Evolutionary conservation across 1,140 invertebrate species (phyloP).

Genomic region (Leptonema lineaticorne): DNA sequence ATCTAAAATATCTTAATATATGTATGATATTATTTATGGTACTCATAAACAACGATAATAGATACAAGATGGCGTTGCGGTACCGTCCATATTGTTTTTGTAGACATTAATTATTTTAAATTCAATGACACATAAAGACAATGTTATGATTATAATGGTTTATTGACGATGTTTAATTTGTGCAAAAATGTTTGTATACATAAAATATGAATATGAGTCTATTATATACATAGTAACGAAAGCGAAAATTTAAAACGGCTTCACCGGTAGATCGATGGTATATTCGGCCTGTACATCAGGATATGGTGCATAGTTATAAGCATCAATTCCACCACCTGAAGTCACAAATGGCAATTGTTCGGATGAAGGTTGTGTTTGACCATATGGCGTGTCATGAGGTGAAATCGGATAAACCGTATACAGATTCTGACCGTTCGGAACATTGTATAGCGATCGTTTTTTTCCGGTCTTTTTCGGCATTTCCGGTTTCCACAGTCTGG

Average conservation of each 20-base stretch:
- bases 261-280: constrained; percentile 52
- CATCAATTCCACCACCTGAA: not conserved
- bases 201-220: not conserved
- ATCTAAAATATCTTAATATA: no score
- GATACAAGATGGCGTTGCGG: no score
- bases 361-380: constrained; percentile 27
- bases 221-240: not conserved
- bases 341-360: not conserved
- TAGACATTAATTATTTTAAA: no score
- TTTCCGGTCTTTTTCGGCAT: constrained; percentile 9
- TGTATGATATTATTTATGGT: no score
- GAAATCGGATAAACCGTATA: constrained; percentile 35
- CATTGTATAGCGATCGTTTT: constrained; percentile 26
- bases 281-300: constrained; percentile 54
- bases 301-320: constrained; percentile 37
- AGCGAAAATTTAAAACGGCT: constrained; percentile 27
- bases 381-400: constrained; percentile 38
- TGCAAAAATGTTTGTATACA: not conserved
- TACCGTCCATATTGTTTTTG: no score
- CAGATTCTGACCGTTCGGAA: constrained; percentile 18
- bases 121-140: no score
- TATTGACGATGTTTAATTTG: no score
- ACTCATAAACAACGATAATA: no score
- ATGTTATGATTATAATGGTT: no score
- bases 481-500: constrained; percentile 35